Percentiles rank a stretch among this genome's conserved stretches.
Evolutionary conservation across 2,888 invertebrate species (phyloP).

Genomic region (Nineta flava): DNA sequence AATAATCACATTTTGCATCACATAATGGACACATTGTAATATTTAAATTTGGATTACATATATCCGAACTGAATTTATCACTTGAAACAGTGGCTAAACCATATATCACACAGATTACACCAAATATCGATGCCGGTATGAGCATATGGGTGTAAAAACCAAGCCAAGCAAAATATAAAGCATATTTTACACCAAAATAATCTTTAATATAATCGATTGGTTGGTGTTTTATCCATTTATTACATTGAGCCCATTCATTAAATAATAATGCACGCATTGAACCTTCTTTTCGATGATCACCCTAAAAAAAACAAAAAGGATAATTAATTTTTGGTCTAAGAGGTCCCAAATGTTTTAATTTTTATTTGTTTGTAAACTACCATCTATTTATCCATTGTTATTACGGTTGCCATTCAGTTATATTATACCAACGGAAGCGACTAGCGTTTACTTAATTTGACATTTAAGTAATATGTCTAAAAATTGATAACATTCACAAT

Average conservation of each 20-base stretch:
- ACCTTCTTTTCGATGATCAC: constrained; percentile 31
- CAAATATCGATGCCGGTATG: constrained; percentile 53
- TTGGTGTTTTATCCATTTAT: constrained; percentile 54
- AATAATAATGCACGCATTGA: constrained; percentile 38
- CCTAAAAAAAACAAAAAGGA: too few species aligned
- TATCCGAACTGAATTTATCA: constrained; percentile 35
- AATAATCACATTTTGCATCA: constrained; percentile 57
- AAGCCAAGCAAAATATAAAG: constrained; percentile 70
- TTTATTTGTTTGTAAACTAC: too few species aligned
- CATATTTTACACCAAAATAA: constrained; percentile 62
- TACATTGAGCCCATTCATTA: constrained; percentile 54
- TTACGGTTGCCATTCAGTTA: too few species aligned
- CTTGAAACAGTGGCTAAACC: constrained; percentile 32
- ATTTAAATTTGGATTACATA: constrained; percentile 32
- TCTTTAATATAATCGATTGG: constrained; percentile 62
- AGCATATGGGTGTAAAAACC: constrained; percentile 76
- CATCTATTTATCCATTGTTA: too few species aligned
- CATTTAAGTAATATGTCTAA: too few species aligned
- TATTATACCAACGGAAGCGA: too few species aligned
- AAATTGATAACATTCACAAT: too few species aligned
- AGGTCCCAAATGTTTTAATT: too few species aligned
- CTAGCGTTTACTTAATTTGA: too few species aligned
- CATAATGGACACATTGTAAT: constrained; percentile 73
- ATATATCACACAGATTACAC: constrained; percentile 47
- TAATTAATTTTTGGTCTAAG: too few species aligned